phyloP scores from a whole-genome alignment of 2,113 vertebrate genomes.

The Seriola quinqueradiata region DNA sequence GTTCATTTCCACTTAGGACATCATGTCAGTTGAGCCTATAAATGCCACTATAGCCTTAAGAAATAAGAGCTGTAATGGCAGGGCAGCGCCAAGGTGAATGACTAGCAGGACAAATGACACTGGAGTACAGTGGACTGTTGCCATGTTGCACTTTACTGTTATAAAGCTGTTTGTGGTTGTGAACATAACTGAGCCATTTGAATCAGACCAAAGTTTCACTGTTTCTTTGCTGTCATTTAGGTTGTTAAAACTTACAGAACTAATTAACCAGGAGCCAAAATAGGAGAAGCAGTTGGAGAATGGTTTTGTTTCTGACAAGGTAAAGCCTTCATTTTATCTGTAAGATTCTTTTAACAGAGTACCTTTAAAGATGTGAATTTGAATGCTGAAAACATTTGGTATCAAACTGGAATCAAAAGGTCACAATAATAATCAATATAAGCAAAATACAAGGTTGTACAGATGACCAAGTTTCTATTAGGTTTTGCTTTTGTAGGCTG shows the following conservation, averaged over 20 bases:
- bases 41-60: constrained; percentile 44
- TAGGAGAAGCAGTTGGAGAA: too few species aligned
- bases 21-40: constrained; percentile 46
- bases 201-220: not conserved
- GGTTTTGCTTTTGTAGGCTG: not conserved
- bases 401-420: too few species aligned
- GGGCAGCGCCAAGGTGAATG: constrained; percentile 40
- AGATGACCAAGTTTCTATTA: not conserved
- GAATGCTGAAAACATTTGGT: too few species aligned
- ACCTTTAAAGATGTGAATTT: too few species aligned
- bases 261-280: not conserved
- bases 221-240: not conserved
- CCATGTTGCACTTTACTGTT: constrained; percentile 4
- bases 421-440: not conserved
- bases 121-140: constrained; percentile 2
- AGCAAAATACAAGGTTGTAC: not conserved
- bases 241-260: not conserved
- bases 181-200: not conserved
- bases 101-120: constrained; percentile 39
- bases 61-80: constrained; percentile 32
- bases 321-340: not conserved
- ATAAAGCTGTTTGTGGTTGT: constrained; percentile 12
- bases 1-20: constrained; percentile 46
- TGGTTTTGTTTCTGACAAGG: not conserved
- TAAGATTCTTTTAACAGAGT: too few species aligned